Evolutionary conservation across 1,140 invertebrate species (phyloP), one percentile per base, ranked within the genome.

Genomic region (Marisa cornuarietis): DNA sequence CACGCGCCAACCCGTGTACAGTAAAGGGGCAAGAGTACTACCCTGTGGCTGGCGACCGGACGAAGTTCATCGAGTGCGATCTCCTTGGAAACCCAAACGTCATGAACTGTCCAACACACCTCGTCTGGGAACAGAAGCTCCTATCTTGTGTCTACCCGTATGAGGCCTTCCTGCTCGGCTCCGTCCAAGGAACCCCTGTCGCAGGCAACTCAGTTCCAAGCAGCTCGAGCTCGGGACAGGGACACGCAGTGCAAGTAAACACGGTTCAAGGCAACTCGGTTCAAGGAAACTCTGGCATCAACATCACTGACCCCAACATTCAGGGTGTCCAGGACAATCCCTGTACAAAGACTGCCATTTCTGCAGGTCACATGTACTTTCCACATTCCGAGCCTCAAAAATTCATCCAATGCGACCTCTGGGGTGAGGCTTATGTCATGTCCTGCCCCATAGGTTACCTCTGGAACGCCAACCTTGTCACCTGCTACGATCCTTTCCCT

Each of bases 401-500:
- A 71, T 86, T 74, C 76, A 81, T 86, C 74, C 80, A 84, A 31
- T 84, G 85, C 74, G 81, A 84, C 66, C 72, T 73, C 0, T 82
- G 77, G 79, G 82, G 83, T 4, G 16, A 82, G 14, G 65, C 75
- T 3, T 84, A 75, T 42, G 75, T 83, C 24, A 79, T 80, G 31
- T 63, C 71, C 63, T 86, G 85, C 74, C 84, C 82, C 16, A 51
- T 75, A 16, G 82, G 80, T 42, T 81, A 83, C 24, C 63, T 85
- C 24, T 86, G 85, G 85, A 85, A 85, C 75, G 79, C 79, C 69
- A 75, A 71, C 58, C 71, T 66, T 6, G 71, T 83, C 49, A 83
- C 83, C 13, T 86, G 85, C 75, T 80, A 75, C 66, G 81, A 76
- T 31, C 82, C 83, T 20, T 81, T 72, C 71, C 49, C 52, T 16